Evolutionary conservation across 2,113 vertebrate species (phyloP), one percentile per base, ranked within the genome.

Genomic region (Lamprotornis superbus): DNA sequence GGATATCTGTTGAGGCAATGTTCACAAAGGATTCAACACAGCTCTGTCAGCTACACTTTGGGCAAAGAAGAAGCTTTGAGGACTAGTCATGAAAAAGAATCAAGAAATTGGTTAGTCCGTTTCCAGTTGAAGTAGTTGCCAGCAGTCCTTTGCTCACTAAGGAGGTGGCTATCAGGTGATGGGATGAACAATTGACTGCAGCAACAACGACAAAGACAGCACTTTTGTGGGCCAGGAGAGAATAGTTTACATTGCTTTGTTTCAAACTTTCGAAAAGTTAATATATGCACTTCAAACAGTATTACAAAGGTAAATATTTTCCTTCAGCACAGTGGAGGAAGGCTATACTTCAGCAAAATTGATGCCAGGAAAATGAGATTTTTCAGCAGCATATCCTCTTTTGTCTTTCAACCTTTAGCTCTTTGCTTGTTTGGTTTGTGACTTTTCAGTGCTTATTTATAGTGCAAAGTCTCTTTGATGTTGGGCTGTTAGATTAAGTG

Each of bases 381-480:
- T 83, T 95, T 95, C 61, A 76, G 44, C 55, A 93, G 13, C 11
- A 85, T 79, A 31, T 63, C 49, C 33, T 84, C 65, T 69, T 94
- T 83, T 75, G n/a, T 94, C 25, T 94, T 95, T 95, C 78, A 87
- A 11, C 37, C 25, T 84, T 84, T 87, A 22, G 9, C 28, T 89
- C 14, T 57, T 87, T 91, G 10, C 35, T 64, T 73, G 17, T 52
- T 83, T 65, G 10, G 4, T 65, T 93, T 86, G 73, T 82, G 31
- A 35, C 79, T 94, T 94, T 87, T 79, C 57, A 46, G 49, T 47
- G 31, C 42, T 91, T 59, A 50, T 81, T 94, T 95, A 61, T 37
- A 92, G 49, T 59, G 5, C 55, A 83, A 93, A 94, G 18, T 63
- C 31, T 84, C 60, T 96, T 95, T 74, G 81, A 94, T 75, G 65